Percentiles rank a stretch among this genome's conserved stretches.
Evolutionary conservation across 2,888 invertebrate genomes (phyloP).

Genomic region (Phaonia tiefii): DNA sequence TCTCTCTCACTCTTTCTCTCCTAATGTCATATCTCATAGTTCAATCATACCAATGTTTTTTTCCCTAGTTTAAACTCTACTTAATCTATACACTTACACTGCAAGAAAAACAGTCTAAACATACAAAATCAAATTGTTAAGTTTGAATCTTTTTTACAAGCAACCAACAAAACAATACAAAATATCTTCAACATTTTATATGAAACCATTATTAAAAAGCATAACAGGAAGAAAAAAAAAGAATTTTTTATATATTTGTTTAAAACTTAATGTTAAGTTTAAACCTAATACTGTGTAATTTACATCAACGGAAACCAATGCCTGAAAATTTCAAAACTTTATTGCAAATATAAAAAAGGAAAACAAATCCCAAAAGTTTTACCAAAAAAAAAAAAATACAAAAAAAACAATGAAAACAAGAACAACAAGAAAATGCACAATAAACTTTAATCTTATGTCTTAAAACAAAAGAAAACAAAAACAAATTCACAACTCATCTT

Average conservation of each 20-base stretch:
- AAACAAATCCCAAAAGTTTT: slow-evolving; percentile 65
- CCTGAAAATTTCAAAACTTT: slow-evolving; percentile 66
- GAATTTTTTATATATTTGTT: slow-evolving; percentile 71
- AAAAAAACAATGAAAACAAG: slow-evolving; percentile 64
- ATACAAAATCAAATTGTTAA: slow-evolving; percentile 70
- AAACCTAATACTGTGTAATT: slow-evolving; percentile 63
- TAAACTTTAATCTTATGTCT: slow-evolving; percentile 74
- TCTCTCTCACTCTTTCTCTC: background rate
- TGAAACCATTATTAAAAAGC: slow-evolving; percentile 68
- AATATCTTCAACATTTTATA: slow-evolving; percentile 56
- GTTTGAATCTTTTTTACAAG: slow-evolving; percentile 72
- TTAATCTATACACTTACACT: slow-evolving; percentile 22
- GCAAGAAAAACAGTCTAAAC: slow-evolving; percentile 46
- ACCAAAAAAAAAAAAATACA: slow-evolving; percentile 70
- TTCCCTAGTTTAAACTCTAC: background rate
- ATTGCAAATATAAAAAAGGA: background rate
- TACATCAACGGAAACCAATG: slow-evolving; percentile 66
- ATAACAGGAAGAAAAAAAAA: slow-evolving; percentile 48
- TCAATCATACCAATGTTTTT: too few relatives aligned
- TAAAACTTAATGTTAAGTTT: slow-evolving; percentile 68
- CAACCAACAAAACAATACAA: slow-evolving; percentile 50
- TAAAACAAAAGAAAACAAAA: slow-evolving; percentile 70
- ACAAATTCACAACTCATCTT: slow-evolving; percentile 61
- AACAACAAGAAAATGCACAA: slow-evolving; percentile 75
- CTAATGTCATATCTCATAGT: background rate